Percentiles rank a stretch among this genome's conserved stretches.
phyloP scores from a whole-genome alignment of 2,888 invertebrate species.

The Crioceris asparagi region DNA sequence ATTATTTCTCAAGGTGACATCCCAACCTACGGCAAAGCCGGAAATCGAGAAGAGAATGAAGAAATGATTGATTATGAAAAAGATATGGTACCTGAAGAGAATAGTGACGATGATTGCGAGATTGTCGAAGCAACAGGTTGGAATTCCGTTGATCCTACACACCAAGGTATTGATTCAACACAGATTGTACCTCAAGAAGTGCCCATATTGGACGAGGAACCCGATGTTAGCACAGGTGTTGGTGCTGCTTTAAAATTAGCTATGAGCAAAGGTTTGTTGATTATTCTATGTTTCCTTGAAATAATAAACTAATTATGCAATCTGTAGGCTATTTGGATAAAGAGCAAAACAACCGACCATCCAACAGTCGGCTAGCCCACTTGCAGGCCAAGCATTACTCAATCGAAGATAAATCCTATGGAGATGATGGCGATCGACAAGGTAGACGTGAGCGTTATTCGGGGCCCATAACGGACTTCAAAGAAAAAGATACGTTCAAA shows the following conservation, averaged over 20 bases:
- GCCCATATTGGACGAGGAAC: constrained; percentile 82
- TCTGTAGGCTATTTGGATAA: constrained; percentile 60
- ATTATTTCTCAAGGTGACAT: constrained; percentile 59
- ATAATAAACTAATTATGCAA: not conserved
- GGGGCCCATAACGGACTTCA: constrained; percentile 85
- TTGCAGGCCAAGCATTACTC: constrained; percentile 70
- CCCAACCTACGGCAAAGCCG: constrained; percentile 86
- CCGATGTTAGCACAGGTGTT: constrained; percentile 81
- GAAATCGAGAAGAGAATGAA: constrained; percentile 76
- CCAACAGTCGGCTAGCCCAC: constrained; percentile 61
- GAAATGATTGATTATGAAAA: constrained; percentile 28
- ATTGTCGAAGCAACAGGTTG: constrained; percentile 42
- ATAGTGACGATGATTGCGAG: constrained; percentile 31
- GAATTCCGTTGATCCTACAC: constrained; percentile 40
- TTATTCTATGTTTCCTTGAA: too few relatives aligned
- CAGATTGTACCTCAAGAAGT: constrained; percentile 43
- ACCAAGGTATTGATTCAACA: constrained; percentile 33
- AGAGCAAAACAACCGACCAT: constrained; percentile 61
- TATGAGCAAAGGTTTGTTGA: constrained; percentile 75
- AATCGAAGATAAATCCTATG: constrained; percentile 66
- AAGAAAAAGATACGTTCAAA: constrained; percentile 80
- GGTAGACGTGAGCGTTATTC: constrained; percentile 63
- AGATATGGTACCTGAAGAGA: constrained; percentile 22
- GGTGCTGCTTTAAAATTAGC: constrained; percentile 85
- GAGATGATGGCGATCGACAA: constrained; percentile 61